Evolutionary conservation across 2,888 invertebrate genomes (phyloP).

Genomic region (Penaeus monodon): DNA sequence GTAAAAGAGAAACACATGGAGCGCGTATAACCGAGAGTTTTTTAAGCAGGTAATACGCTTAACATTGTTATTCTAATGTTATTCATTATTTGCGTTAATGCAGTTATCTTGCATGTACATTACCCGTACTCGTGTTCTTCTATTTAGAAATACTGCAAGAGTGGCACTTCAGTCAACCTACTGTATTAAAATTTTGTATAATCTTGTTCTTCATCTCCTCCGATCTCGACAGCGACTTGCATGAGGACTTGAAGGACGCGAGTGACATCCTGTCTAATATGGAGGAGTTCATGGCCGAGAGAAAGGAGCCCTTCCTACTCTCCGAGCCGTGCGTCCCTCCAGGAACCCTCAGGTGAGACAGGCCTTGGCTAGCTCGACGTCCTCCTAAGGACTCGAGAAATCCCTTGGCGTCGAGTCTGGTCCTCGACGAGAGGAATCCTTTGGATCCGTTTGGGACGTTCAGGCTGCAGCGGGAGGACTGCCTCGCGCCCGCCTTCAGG

Average conservation of each 20-base stretch:
- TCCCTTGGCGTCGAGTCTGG: conserved; percentile 25
- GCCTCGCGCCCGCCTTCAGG: background rate
- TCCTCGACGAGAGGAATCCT: background rate
- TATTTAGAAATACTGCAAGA: background rate
- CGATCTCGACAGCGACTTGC: conserved; percentile 39
- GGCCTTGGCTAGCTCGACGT: conserved; percentile 25
- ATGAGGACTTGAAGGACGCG: conserved; percentile 35
- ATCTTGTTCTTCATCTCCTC: conserved; percentile 51
- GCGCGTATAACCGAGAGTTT: no score
- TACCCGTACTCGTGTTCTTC: no score
- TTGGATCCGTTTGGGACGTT: conserved; percentile 17
- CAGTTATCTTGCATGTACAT: no score
- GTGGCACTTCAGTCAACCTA: background rate
- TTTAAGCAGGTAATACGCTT: no score
- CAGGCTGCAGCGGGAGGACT: conserved; percentile 28
- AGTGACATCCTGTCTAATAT: conserved; percentile 49
- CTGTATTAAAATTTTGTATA: conserved; percentile 45
- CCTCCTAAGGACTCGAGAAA: conserved; percentile 19
- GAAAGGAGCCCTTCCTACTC: conserved; percentile 41
- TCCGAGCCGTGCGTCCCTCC: conserved; percentile 24
- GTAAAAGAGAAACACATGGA: no score
- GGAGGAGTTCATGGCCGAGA: conserved; percentile 31
- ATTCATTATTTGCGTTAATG: no score
- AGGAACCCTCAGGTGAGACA: conserved; percentile 35
- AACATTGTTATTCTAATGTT: no score